Percentiles rank a stretch among this genome's conserved stretches.
phyloP scores from a whole-genome alignment of 2,113 vertebrate genomes.

The Pristiophorus japonicus region DNA sequence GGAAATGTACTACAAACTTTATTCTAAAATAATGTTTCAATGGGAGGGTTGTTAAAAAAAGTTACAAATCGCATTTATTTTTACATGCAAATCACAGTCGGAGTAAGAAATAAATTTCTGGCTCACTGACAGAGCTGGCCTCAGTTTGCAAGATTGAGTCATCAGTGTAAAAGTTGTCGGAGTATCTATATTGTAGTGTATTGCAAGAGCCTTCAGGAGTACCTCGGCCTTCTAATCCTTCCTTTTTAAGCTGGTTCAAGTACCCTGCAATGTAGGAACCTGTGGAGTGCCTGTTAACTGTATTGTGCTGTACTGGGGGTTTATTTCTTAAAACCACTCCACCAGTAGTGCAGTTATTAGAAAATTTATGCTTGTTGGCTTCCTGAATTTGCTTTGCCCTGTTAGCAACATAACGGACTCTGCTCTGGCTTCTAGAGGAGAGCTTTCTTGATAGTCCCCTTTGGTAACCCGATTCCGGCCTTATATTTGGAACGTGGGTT shows the following conservation, averaged over 20 bases:
- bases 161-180: constrained; percentile 57
- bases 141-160: constrained; percentile 57
- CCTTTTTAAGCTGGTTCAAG: constrained; percentile 53
- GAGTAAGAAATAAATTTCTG: constrained; percentile 90
- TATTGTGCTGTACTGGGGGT: constrained; percentile 50
- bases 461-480: constrained; percentile 57
- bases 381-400: constrained; percentile 86
- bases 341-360: constrained; percentile 33
- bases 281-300: constrained; percentile 78
- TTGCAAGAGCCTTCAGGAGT: constrained; percentile 78
- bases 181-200: constrained; percentile 52
- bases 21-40: constrained; percentile 45
- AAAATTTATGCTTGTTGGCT: constrained; percentile 61
- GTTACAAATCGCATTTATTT: not conserved
- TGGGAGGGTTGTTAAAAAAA: constrained; percentile 35
- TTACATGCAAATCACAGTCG: constrained; percentile 60
- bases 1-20: constrained; percentile 41
- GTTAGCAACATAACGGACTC: constrained; percentile 88
- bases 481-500: constrained; percentile 29
- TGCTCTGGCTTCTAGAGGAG: constrained; percentile 88
- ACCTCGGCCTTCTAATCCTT: constrained; percentile 62
- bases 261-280: constrained; percentile 87
- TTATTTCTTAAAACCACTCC: constrained; percentile 74
- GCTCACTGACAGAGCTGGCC: constrained; percentile 63
- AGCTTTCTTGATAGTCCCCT: constrained; percentile 73